Evolutionary conservation across 2,888 invertebrate genomes (phyloP).

Genomic region (Ypsolopha scabrella): DNA sequence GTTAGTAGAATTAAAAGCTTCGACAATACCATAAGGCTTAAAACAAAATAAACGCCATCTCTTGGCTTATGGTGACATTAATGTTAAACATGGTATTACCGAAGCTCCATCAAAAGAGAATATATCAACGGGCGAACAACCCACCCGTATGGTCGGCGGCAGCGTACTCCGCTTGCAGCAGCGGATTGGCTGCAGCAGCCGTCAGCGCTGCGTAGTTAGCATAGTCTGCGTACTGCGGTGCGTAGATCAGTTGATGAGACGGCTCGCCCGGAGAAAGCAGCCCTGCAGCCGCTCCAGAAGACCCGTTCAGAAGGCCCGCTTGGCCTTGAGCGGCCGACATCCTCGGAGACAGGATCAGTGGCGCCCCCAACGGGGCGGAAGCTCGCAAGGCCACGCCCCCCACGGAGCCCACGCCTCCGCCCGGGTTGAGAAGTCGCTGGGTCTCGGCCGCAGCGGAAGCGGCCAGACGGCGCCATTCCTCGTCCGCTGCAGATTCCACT

Average conservation of each 20-base stretch:
- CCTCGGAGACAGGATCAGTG: conserved; percentile 91
- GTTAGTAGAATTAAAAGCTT: conserved; percentile 32
- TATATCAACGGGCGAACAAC: conserved; percentile 72
- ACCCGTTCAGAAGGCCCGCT: conserved; percentile 72
- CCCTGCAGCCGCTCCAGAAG: conserved; percentile 48
- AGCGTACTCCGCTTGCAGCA: conserved; percentile 85
- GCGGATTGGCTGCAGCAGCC: conserved; percentile 77
- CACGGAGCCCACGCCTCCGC: conserved; percentile 59
- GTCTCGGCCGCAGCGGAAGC: conserved; percentile 84
- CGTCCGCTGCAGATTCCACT: conserved; percentile 76
- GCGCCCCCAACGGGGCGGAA: conserved; percentile 88
- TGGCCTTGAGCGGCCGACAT: conserved; percentile 87
- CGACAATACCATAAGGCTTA: conserved; percentile 3
- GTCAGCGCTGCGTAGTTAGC: conserved; percentile 90
- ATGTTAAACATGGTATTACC: neutral
- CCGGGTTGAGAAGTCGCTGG: conserved; percentile 77
- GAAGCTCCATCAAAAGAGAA: neutral
- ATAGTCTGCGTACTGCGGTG: conserved; percentile 86
- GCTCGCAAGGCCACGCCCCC: conserved; percentile 59
- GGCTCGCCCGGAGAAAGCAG: conserved; percentile 72
- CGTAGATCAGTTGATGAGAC: conserved; percentile 89
- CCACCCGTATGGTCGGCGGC: conserved; percentile 94
- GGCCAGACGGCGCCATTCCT: conserved; percentile 87
- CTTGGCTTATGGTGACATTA: neutral
- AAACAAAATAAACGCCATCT: neutral